phyloP scores from a whole-genome alignment of 2,113 vertebrate species.

The Amazona vittata region DNA sequence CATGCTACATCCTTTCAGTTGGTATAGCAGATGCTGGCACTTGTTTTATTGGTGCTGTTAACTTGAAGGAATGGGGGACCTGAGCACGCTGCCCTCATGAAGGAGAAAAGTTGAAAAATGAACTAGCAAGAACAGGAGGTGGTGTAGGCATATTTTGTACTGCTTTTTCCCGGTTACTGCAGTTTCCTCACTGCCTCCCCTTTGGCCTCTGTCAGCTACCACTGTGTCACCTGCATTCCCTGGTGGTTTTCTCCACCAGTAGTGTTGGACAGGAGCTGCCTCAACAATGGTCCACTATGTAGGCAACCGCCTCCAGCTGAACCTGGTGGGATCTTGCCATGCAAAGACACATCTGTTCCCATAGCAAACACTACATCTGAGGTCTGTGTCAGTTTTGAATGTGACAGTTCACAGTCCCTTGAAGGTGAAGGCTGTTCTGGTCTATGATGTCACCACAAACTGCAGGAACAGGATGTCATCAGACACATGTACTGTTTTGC shows the following conservation, averaged over 20 bases:
- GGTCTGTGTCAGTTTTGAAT: neutral
- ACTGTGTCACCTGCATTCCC: neutral
- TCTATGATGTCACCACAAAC: neutral
- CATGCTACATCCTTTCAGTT: neutral
- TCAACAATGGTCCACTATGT: neutral
- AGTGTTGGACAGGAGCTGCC: neutral
- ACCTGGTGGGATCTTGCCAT: accelerated
- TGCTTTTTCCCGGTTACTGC: neutral
- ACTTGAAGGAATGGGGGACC: neutral
- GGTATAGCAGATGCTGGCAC: neutral
- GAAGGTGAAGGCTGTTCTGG: neutral
- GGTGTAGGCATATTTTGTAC: neutral
- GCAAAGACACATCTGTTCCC: neutral
- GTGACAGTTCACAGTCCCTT: neutral
- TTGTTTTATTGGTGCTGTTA: neutral
- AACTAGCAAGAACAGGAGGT: neutral
- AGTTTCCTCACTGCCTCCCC: neutral
- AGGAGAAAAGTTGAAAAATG: neutral
- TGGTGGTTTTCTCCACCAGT: neutral
- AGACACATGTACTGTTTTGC: neutral
- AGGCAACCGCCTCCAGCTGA: neutral
- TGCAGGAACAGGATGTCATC: neutral
- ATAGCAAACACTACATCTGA: neutral
- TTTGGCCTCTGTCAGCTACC: neutral
- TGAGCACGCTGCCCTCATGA: neutral